Evolutionary conservation across 2,888 invertebrate species (phyloP).

Genomic region (Eubasilissa splendida): DNA sequence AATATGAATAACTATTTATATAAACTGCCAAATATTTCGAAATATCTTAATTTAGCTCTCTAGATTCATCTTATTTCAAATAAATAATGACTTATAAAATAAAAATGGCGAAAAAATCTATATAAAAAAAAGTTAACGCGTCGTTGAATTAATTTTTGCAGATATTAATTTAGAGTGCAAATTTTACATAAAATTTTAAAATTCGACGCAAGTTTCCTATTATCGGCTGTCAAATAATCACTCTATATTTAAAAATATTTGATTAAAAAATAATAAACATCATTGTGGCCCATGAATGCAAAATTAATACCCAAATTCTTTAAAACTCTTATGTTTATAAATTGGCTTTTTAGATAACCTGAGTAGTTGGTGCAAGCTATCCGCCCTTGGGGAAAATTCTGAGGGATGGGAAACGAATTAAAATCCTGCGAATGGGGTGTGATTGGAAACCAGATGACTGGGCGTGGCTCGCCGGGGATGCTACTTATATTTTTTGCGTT

Average conservation of each 20-base stretch:
- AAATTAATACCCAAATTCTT: constrained; percentile 34
- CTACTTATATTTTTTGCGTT: constrained; percentile 42
- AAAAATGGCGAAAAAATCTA: too few relatives aligned
- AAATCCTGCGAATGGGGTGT: constrained; percentile 53
- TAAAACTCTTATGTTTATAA: constrained; percentile 45
- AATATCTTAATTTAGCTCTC: too few relatives aligned
- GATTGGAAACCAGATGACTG: constrained; percentile 57
- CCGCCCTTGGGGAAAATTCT: constrained; percentile 37
- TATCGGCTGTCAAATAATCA: too few relatives aligned
- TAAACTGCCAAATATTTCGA: too few relatives aligned
- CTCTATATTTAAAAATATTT: constrained; percentile 35
- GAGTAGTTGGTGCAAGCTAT: constrained; percentile 9
- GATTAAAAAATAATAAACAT: constrained; percentile 36
- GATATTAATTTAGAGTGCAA: too few relatives aligned
- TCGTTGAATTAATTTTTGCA: too few relatives aligned
- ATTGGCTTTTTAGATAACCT: constrained; percentile 41
- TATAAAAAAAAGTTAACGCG: too few relatives aligned
- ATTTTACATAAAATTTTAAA: too few relatives aligned
- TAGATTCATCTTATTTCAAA: too few relatives aligned
- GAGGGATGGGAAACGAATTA: constrained; percentile 55
- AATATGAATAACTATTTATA: too few relatives aligned
- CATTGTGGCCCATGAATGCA: constrained; percentile 1
- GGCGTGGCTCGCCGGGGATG: constrained; percentile 42
- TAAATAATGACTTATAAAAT: too few relatives aligned
- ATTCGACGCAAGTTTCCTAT: too few relatives aligned